Conservation (phyloP, 2,888 invertebrate genomes). For the Leptura quadrifasciata region DNA sequence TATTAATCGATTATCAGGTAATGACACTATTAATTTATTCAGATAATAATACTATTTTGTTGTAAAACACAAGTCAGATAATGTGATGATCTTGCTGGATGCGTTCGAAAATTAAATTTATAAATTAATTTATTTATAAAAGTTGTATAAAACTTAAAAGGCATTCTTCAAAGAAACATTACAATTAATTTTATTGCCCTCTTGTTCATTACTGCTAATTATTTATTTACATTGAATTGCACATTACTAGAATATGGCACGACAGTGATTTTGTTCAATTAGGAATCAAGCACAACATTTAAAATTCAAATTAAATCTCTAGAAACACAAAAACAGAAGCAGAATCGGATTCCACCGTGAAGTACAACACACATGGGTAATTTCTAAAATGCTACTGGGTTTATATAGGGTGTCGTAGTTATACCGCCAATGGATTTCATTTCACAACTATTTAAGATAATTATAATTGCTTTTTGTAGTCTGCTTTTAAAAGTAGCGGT, state of each 20-base stretch:
- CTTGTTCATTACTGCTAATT: conserved; percentile 27
- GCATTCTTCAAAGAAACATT: neutral
- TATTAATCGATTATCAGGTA: no score
- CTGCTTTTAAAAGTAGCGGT: no score
- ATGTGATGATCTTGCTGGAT: neutral
- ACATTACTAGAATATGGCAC: conserved; percentile 15
- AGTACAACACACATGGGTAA: conserved; percentile 25
- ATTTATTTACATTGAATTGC: conserved; percentile 37
- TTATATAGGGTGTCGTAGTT: conserved; percentile 1
- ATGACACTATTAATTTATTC: no score
- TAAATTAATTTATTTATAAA: no score
- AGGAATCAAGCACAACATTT: conserved; percentile 30
- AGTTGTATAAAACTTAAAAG: neutral
- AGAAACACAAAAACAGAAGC: conserved; percentile 16
- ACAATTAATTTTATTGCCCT: conserved; percentile 35
- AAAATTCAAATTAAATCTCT: conserved; percentile 34
- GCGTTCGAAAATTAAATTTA: no score
- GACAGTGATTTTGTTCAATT: conserved; percentile 26
- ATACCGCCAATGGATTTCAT: neutral
- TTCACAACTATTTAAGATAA: neutral
- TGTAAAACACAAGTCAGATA: no score
- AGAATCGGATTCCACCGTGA: conserved; percentile 14
- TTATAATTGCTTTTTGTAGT: no score
- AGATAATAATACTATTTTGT: no score
- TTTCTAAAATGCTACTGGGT: conserved; percentile 1